phyloP scores from a whole-genome alignment of 2,888 invertebrate genomes.

The Euzetes globulus region DNA sequence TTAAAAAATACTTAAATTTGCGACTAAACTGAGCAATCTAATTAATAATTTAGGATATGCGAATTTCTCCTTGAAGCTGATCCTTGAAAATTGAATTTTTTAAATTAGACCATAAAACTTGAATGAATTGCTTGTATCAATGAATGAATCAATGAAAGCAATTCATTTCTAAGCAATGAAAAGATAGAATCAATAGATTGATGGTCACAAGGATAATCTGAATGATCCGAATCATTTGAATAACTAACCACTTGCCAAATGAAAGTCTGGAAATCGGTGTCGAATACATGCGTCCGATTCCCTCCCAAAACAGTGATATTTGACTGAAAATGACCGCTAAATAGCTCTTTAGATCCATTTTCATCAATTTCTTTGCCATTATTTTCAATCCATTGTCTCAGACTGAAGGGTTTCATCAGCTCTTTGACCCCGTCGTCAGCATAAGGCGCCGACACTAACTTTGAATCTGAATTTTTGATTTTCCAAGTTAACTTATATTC shows the following conservation, averaged over 20 bases:
- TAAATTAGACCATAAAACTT: too few species aligned
- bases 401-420: slow-evolving; percentile 14
- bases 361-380: background rate
- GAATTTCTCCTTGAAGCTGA: too few species aligned
- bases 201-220: too few species aligned
- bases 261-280: slow-evolving; percentile 6
- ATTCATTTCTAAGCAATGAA: too few species aligned
- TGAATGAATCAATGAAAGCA: too few species aligned
- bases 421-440: background rate
- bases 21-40: too few species aligned
- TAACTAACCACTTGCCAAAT: slow-evolving; percentile 28
- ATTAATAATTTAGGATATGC: too few species aligned
- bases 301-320: slow-evolving; percentile 21
- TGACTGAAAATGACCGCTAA: slow-evolving; percentile 8
- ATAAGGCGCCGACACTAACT: slow-evolving; percentile 19
- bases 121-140: too few species aligned
- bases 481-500: background rate
- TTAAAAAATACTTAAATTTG: too few species aligned
- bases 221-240: too few species aligned
- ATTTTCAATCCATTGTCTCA: slow-evolving; percentile 27
- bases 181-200: too few species aligned
- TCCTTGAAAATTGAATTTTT: too few species aligned
- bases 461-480: slow-evolving; percentile 9
- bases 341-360: slow-evolving; percentile 21
- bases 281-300: background rate